These are phyloP conservation scores for Osmoderma eremita DNA, from an alignment of 2,888 invertebrate species.

Conservation along the genomic window DNA sequence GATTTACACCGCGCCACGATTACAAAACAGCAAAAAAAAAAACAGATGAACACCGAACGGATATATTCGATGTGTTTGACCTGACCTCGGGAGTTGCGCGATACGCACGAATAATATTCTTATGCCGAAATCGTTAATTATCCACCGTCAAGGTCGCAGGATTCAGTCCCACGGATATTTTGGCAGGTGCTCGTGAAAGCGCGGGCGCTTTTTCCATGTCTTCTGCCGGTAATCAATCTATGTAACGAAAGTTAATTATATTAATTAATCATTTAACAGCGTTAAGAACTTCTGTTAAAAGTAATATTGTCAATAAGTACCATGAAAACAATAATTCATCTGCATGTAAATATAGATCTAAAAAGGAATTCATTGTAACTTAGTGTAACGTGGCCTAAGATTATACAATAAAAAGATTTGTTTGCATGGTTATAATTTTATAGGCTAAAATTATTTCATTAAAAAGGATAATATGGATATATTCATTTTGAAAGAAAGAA, in stretches of 20 bases:
- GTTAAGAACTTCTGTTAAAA: background rate
- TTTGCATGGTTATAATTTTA: too few relatives aligned
- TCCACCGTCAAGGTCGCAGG: conserved; percentile 53
- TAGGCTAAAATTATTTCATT: too few relatives aligned
- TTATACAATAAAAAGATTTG: too few relatives aligned
- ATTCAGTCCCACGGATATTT: conserved; percentile 20
- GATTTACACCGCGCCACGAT: conserved; percentile 14
- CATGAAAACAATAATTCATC: background rate
- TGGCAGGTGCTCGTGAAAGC: too few relatives aligned
- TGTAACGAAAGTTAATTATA: background rate
- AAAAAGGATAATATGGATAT: too few relatives aligned
- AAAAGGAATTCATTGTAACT: background rate
- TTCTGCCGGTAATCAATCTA: conserved; percentile 12
- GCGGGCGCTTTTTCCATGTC: conserved; percentile 4
- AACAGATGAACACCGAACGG: conserved; percentile 46
- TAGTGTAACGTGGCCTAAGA: too few relatives aligned
- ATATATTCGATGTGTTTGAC: conserved; percentile 59
- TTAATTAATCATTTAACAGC: background rate
- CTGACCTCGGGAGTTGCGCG: conserved; percentile 56
- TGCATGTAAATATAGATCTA: background rate
- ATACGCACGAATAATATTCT: conserved; percentile 57
- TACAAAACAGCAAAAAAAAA: conserved; percentile 1
- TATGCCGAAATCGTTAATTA: conserved; percentile 60
- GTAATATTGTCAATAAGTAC: background rate
- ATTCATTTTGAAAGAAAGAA: too few relatives aligned